phyloP scores from a whole-genome alignment of 2,888 invertebrate genomes.

The Isoperla grammatica region DNA sequence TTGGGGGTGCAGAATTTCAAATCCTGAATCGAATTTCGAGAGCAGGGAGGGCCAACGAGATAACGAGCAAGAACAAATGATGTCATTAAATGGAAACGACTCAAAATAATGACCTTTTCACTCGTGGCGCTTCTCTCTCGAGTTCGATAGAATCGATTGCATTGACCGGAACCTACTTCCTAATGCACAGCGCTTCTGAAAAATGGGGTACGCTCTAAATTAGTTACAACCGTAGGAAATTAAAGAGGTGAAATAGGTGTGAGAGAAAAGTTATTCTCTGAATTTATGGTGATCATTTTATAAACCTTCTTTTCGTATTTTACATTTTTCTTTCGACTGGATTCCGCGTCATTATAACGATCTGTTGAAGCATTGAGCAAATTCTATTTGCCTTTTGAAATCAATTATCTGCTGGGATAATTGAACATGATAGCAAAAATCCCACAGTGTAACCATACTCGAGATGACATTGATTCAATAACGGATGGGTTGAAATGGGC shows the following conservation, averaged over 20 bases:
- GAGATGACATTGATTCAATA: too few relatives aligned
- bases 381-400: too few relatives aligned
- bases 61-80: slow-evolving; percentile 28
- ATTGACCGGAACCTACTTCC: slow-evolving; percentile 17
- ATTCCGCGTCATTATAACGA: slow-evolving; percentile 6
- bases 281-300: slow-evolving; percentile 13
- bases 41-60: slow-evolving; percentile 18
- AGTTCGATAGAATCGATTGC: slow-evolving; percentile 21
- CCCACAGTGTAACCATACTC: too few relatives aligned
- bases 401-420: too few relatives aligned
- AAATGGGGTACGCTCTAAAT: slow-evolving; percentile 9
- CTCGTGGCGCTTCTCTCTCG: slow-evolving; percentile 14
- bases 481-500: too few relatives aligned
- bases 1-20: slow-evolving; percentile 1
- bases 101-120: slow-evolving; percentile 28
- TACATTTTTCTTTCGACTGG: background rate
- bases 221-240: slow-evolving; percentile 2
- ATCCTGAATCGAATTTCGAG: slow-evolving; percentile 21
- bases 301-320: background rate
- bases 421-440: too few relatives aligned
- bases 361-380: background rate
- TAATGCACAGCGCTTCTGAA: background rate
- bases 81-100: slow-evolving; percentile 29
- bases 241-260: background rate
- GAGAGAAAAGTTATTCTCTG: slow-evolving; percentile 6